These are phyloP conservation scores for Circaetus gallicus DNA, from an alignment of 2,113 vertebrate species.

Conservation along the genomic window DNA sequence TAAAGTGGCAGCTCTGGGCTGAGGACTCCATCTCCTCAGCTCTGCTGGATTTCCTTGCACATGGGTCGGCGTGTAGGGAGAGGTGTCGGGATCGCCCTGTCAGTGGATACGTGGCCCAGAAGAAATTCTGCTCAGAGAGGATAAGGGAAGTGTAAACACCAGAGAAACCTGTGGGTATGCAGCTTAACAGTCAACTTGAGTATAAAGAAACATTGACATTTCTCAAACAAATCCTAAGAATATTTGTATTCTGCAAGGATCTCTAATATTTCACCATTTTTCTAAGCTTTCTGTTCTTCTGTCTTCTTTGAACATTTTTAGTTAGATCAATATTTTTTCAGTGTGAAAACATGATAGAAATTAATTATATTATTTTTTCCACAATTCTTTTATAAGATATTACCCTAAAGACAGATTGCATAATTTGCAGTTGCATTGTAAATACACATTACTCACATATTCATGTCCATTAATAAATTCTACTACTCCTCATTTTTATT, in stretches of 20 bases:
- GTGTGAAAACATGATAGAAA: not conserved
- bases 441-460: not conserved
- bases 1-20: not conserved
- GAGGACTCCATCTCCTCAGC: not conserved
- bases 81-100: fast-evolving
- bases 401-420: not conserved
- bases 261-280: not conserved
- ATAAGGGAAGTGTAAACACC: not conserved
- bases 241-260: not conserved
- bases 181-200: not conserved
- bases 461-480: not conserved
- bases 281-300: not conserved
- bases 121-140: not conserved
- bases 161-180: not conserved
- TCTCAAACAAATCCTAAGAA: not conserved
- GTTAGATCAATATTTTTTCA: not conserved
- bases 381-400: not conserved
- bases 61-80: too few species aligned
- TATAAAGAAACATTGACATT: not conserved
- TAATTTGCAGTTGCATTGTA: not conserved
- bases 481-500: not conserved
- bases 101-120: not conserved
- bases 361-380: not conserved
- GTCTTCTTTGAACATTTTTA: not conserved
- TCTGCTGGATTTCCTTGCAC: not conserved